Evolutionary conservation across 2,113 vertebrate genomes (phyloP), one percentile per base, ranked within the genome.

Genomic region (Callaeas wilsoni): DNA sequence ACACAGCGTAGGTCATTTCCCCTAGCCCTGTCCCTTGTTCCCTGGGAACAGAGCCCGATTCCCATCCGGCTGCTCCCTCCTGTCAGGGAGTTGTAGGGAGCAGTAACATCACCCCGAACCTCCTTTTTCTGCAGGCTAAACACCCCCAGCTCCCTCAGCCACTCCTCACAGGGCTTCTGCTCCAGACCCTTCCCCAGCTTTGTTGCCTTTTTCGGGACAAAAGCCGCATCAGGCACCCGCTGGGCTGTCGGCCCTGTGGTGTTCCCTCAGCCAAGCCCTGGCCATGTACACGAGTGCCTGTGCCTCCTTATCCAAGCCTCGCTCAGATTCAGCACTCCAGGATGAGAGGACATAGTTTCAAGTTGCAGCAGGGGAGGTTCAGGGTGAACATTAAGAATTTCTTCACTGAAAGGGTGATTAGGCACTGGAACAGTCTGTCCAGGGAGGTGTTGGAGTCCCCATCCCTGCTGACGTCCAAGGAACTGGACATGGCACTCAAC

Each of bases 271-370:
- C 12, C 11, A 6, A 30, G 30, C 30, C 29, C 27, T 10, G 26
- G 30, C 10, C 23, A 2, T 7, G 65, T 0, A 23, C 37, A 4
- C 0, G 0, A 47, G 19, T 0, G 0, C 21, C 7, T 4, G 39
- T n/a, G 22, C 16, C 62, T 46, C 59, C 4, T 3, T 3, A 13
- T 19, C 16, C 10, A 2, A n/a, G 4, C 32, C 21, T 32, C 12
- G 0, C 2, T 1, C 27, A 20, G 26, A 12, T 20, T 46, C 52
- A 59, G 29, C 0, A 0, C 23, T 46, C 53, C 69, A n/a, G 69
- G 20, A 39, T 2, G 11, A 53, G 16, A 60, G 39, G 39, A 41
- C 12, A 2, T 2, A 4, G 14, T 13, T 30, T 47, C 14, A 13
- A 4, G 21, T 15, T 62, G 41, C 30, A 12, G 6, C 41, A 53